Evolutionary conservation across 2,113 vertebrate species (phyloP).

Genomic region (Craseonycteris thonglongyai): DNA sequence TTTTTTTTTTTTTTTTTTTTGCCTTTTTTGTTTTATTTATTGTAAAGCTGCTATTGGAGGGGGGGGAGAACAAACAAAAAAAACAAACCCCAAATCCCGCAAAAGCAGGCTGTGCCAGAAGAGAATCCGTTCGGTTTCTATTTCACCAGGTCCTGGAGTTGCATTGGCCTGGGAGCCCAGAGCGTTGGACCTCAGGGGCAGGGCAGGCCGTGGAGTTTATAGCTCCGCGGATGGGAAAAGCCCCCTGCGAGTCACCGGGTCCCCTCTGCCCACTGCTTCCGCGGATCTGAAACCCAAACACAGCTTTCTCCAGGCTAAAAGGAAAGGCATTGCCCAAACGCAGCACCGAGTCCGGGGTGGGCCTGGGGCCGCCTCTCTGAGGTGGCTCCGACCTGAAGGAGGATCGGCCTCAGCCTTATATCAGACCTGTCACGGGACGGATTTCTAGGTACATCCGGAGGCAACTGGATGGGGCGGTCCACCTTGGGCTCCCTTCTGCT

Average conservation of each 20-base stretch:
- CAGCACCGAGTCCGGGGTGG: neutral
- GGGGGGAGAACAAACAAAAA: no score
- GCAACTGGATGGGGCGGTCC: fast-evolving
- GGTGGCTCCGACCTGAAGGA: fast-evolving
- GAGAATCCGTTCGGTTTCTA: neutral
- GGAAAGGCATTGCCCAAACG: neutral
- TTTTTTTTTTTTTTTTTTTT: no score
- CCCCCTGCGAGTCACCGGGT: fast-evolving
- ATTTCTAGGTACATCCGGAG: neutral
- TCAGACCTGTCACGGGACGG: fast-evolving
- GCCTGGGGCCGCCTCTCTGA: no score
- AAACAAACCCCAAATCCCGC: conserved; percentile 13
- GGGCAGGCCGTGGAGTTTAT: neutral
- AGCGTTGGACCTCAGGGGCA: fast-evolving
- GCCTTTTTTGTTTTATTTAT: conserved; percentile 54
- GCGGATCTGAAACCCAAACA: neutral
- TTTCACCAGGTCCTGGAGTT: neutral
- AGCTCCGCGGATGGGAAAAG: neutral
- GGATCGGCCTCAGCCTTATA: neutral
- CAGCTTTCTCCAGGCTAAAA: neutral
- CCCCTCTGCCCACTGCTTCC: neutral
- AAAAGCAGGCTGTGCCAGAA: neutral
- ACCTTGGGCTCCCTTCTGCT: neutral
- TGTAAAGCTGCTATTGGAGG: conserved; percentile 18
- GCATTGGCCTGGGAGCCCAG: neutral